Evolutionary conservation across 1,140 invertebrate genomes (phyloP).

Genomic region (Brachionus rotundiformis): DNA sequence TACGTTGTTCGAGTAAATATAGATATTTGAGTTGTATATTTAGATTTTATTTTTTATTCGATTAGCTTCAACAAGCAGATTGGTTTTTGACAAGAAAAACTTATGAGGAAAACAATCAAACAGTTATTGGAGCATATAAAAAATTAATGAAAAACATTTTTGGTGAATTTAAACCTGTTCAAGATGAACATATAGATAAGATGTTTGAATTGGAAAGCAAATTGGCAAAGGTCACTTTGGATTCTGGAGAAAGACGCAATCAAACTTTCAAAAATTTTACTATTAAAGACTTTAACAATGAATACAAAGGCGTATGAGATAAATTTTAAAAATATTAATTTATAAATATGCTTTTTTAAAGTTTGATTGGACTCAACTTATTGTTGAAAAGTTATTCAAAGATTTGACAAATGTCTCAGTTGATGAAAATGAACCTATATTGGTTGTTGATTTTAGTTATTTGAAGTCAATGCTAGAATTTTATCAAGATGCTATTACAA

Average conservation of each 20-base stretch:
- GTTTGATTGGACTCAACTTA: conserved; percentile 35
- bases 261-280: conserved; percentile 45
- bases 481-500: not conserved
- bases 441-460: conserved; percentile 42
- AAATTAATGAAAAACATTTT: conserved; percentile 42
- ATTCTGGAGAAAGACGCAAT: conserved; percentile 45
- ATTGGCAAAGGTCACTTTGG: conserved; percentile 11
- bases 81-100: conserved; percentile 46
- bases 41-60: not conserved
- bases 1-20: conserved; percentile 29
- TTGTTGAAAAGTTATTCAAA: not conserved
- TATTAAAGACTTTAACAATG: not conserved
- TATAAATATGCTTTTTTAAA: not conserved
- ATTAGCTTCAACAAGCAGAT: conserved; percentile 38
- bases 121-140: conserved; percentile 30
- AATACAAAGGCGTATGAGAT: not conserved
- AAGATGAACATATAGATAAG: not conserved
- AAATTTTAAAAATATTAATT: not conserved
- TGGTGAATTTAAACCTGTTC: not conserved
- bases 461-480: not conserved
- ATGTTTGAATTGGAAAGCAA: conserved; percentile 33
- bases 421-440: conserved; percentile 7
- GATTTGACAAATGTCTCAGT: not conserved
- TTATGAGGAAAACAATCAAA: conserved; percentile 10
- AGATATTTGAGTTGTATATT: not conserved